Conservation (phyloP, 2,888 invertebrate species). For the Herminia tarsipennalis region DNA sequence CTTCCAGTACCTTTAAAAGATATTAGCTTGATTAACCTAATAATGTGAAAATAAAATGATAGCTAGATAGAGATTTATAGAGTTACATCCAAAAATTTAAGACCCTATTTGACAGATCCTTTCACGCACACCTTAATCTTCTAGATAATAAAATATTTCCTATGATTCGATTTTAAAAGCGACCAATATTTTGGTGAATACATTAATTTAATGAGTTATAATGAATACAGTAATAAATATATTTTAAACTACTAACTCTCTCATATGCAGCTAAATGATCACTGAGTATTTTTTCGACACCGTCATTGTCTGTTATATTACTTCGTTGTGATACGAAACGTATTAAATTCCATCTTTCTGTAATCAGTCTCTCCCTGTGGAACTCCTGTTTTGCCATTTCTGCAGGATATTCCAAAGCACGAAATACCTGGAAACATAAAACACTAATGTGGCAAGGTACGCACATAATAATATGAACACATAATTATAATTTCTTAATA, state of each 20-base stretch:
- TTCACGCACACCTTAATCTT: too few species aligned
- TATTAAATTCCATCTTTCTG: conserved; percentile 85
- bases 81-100: too few species aligned
- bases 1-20: conserved; percentile 85
- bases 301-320: conserved; percentile 80
- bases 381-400: conserved; percentile 89
- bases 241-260: conserved; percentile 55
- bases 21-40: background rate
- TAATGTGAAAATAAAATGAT: too few species aligned
- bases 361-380: conserved; percentile 86
- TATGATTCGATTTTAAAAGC: too few species aligned
- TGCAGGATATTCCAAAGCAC: conserved; percentile 91
- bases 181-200: too few species aligned
- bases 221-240: background rate
- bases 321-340: conserved; percentile 86
- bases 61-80: too few species aligned
- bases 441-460: conserved; percentile 10
- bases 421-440: conserved; percentile 88
- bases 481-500: too few species aligned
- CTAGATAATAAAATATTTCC: too few species aligned
- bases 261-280: conserved; percentile 74
- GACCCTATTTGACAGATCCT: too few species aligned
- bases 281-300: conserved; percentile 81
- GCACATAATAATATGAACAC: background rate
- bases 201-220: background rate